Conservation (phyloP, 2,797 vertebrate genomes). For the Parotocinclus haroldoi region DNA sequence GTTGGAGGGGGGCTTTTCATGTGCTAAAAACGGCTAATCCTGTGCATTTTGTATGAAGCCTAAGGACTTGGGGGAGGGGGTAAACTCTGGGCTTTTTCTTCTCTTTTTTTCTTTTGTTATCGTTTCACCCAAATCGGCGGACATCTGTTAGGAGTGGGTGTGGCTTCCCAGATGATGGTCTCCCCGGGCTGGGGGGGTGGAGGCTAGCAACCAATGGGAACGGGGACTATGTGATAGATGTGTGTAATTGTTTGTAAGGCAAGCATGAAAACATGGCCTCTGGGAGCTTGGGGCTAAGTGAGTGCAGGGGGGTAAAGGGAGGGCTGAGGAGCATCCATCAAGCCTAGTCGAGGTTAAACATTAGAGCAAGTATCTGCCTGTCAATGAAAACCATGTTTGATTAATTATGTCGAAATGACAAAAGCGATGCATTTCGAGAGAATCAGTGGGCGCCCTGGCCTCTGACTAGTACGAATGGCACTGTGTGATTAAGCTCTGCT, state of each 20-base stretch:
- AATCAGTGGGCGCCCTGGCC: conserved; percentile 23
- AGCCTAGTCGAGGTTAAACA: conserved; percentile 66
- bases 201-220: conserved; percentile 55
- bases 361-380: conserved; percentile 72
- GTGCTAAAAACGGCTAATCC: conserved; percentile 64
- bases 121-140: conserved; percentile 58
- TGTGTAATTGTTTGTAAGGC: conserved; percentile 71
- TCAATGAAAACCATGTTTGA: conserved; percentile 68
- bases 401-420: conserved; percentile 47
- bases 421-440: conserved; percentile 23
- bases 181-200: conserved; percentile 33
- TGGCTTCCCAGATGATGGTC: conserved; percentile 56
- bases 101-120: conserved; percentile 50
- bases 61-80: conserved; percentile 39
- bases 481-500: conserved; percentile 43
- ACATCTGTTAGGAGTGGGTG: conserved; percentile 67
- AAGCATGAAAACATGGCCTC: conserved; percentile 64
- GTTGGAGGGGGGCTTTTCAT: conserved; percentile 38
- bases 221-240: conserved; percentile 68
- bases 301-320: conserved; percentile 23
- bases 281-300: conserved; percentile 48
- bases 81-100: conserved; percentile 37
- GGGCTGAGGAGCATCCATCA: conserved; percentile 61
- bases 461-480: conserved; percentile 45
- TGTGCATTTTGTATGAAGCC: conserved; percentile 56